phyloP scores from a whole-genome alignment of 2,113 vertebrate species.

The Tichodroma muraria region DNA sequence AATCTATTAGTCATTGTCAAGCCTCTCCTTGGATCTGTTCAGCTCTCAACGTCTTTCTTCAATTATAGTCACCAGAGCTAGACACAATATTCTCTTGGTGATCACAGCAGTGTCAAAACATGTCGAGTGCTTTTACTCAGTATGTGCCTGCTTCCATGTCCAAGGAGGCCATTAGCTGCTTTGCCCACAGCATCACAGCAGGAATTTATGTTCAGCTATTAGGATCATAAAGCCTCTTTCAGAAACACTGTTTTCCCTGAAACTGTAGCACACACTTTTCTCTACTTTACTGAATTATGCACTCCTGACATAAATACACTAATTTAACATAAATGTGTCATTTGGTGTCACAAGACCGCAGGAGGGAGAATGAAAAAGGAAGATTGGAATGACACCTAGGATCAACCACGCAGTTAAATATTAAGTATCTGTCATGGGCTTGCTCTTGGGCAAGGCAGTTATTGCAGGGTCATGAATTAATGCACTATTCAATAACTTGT shows the following conservation, averaged over 20 bases:
- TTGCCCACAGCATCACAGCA: background rate
- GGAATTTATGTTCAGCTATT: background rate
- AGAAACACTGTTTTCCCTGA: background rate
- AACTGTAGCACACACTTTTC: background rate
- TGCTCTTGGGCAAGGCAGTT: background rate
- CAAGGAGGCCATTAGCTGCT: background rate
- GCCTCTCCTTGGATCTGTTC: background rate
- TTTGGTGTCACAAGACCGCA: background rate
- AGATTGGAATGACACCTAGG: background rate
- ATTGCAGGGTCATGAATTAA: background rate
- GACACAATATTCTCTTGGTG: background rate
- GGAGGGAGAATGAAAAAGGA: background rate
- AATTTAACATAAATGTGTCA: background rate
- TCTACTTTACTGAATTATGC: background rate
- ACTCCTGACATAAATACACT: background rate
- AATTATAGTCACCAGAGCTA: background rate
- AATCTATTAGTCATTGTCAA: background rate
- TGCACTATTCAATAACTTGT: background rate
- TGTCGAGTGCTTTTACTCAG: background rate
- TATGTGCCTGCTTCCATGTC: background rate
- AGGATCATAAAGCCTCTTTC: background rate
- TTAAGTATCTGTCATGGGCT: background rate
- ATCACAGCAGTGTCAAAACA: background rate
- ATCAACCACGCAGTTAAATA: background rate
- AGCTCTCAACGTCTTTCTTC: slow-evolving; percentile 3